Evolutionary conservation across 2,113 vertebrate species (phyloP).

Genomic region (Plecotus auritus): DNA sequence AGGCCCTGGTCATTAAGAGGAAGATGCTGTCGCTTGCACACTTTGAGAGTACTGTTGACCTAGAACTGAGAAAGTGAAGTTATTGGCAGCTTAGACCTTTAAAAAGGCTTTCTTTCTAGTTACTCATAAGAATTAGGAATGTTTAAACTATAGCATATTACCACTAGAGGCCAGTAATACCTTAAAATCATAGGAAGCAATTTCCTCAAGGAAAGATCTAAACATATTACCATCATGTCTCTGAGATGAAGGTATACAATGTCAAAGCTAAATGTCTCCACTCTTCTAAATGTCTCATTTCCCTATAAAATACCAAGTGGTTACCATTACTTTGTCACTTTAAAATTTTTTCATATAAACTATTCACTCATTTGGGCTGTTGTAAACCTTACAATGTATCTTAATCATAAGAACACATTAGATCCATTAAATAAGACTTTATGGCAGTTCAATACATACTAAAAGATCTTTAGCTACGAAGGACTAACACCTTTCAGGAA

Average conservation of each 20-base stretch:
- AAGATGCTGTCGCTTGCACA: background rate
- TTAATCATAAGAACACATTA: background rate
- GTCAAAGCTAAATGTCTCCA: conserved; percentile 11
- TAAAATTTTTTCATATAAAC: background rate
- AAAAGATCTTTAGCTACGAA: conserved; percentile 38
- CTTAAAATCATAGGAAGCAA: conserved; percentile 52
- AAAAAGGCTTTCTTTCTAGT: background rate
- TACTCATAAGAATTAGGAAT: background rate
- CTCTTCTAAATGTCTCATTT: conserved; percentile 3
- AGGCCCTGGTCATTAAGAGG: background rate
- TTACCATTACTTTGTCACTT: background rate
- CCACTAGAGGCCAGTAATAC: conserved; percentile 81
- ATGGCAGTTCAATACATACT: background rate
- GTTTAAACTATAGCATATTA: background rate
- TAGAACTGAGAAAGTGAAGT: background rate
- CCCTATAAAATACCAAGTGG: background rate
- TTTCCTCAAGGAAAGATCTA: background rate
- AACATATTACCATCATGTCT: background rate
- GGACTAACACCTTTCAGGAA: conserved; percentile 11
- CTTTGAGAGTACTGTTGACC: background rate
- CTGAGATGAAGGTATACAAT: background rate
- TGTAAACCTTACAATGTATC: background rate
- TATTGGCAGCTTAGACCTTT: background rate
- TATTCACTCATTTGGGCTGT: background rate
- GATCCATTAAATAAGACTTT: conserved; percentile 14